phyloP scores from a whole-genome alignment of 1,140 invertebrate genomes.

The Drosophila mayri region DNA sequence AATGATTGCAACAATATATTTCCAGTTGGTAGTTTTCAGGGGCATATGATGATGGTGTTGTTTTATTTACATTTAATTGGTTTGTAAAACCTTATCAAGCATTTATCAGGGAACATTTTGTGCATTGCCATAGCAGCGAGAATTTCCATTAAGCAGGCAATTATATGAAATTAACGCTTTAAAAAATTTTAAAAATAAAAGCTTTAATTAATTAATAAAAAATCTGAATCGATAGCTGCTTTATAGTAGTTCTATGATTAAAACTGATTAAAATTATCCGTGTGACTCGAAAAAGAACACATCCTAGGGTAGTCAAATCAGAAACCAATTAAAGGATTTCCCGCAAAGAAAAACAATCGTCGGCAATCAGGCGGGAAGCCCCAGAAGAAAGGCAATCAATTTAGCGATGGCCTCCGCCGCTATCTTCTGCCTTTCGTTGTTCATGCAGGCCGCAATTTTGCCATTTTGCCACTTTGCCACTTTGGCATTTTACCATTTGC shows the following conservation, averaged over 20 bases:
- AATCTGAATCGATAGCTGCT: not conserved
- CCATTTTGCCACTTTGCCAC: constrained; percentile 27
- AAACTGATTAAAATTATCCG: not conserved
- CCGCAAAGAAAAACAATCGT: constrained; percentile 43
- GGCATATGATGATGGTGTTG: not conserved
- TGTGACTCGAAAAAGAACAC: not conserved
- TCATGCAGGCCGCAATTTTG: constrained; percentile 28
- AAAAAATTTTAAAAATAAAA: not conserved
- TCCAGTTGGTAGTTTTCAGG: not conserved
- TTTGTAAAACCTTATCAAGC: not conserved
- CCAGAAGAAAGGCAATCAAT: constrained; percentile 47
- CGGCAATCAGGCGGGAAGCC: constrained; percentile 44
- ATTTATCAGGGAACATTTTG: constrained; percentile 2
- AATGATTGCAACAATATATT: constrained; percentile 2
- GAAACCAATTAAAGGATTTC: constrained; percentile 50
- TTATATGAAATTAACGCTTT: constrained; percentile 2
- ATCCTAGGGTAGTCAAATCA: constrained; percentile 1
- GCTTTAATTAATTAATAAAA: not conserved
- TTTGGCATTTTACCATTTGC: constrained; percentile 15
- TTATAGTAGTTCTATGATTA: too few relatives aligned
- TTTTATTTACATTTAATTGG: constrained; percentile 1
- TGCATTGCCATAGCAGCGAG: not conserved
- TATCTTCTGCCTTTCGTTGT: constrained; percentile 4
- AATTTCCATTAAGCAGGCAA: not conserved
- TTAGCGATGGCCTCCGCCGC: constrained; percentile 2